These are phyloP conservation scores for Brachyptera risi DNA, from an alignment of 2,888 invertebrate species.

Conservation along the genomic window DNA sequence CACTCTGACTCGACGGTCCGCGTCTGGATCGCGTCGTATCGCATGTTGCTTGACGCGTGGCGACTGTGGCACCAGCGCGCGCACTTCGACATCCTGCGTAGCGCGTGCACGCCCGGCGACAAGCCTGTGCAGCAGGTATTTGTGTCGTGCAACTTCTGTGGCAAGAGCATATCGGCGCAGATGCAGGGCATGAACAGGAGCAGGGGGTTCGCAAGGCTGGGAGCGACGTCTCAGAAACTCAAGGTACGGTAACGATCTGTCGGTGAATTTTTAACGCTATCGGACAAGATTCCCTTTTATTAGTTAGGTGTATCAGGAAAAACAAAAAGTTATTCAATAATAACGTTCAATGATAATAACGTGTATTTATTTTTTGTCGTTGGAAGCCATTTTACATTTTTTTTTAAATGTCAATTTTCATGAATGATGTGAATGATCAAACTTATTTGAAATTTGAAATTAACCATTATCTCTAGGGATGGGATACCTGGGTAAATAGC, in stretches of 20 bases:
- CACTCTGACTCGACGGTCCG: slow-evolving; percentile 49
- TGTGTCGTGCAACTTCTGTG: slow-evolving; percentile 92
- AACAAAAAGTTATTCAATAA: too few relatives aligned
- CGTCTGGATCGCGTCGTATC: slow-evolving; percentile 68
- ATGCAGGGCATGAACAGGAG: slow-evolving; percentile 64
- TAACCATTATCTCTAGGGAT: too few relatives aligned
- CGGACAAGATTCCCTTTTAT: neutral
- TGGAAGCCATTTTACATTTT: too few relatives aligned
- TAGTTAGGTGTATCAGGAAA: too few relatives aligned
- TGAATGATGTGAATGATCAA: too few relatives aligned
- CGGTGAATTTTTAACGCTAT: neutral
- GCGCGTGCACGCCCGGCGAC: slow-evolving; percentile 53
- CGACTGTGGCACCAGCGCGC: slow-evolving; percentile 86
- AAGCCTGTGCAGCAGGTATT: slow-evolving; percentile 54
- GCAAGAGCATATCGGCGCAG: slow-evolving; percentile 81
- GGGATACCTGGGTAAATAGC: too few relatives aligned
- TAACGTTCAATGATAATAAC: too few relatives aligned
- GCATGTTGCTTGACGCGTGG: slow-evolving; percentile 82
- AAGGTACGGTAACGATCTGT: slow-evolving; percentile 54
- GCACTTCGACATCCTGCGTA: slow-evolving; percentile 79
- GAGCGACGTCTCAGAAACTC: slow-evolving; percentile 65
- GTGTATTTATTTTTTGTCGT: too few relatives aligned
- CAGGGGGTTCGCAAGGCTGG: slow-evolving; percentile 55
- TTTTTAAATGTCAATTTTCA: too few relatives aligned
- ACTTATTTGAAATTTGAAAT: too few relatives aligned